phyloP scores from a whole-genome alignment of 2,888 invertebrate species.

The Tiliacea citrago region DNA sequence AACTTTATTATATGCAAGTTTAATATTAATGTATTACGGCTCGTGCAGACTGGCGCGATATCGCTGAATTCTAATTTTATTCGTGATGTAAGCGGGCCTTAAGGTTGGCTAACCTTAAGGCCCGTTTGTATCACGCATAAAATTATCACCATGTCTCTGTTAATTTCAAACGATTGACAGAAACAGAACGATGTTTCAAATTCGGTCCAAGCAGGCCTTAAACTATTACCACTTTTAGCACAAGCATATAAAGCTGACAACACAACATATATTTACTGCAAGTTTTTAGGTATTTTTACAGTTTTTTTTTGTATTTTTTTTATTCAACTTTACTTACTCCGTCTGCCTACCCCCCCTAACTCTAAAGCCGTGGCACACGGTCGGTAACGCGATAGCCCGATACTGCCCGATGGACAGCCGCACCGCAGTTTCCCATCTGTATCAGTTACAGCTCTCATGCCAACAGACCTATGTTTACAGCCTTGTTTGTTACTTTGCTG shows the following conservation, averaged over 20 bases:
- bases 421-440: conserved; percentile 69
- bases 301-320: neutral
- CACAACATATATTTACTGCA: neutral
- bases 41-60: no score
- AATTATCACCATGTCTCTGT: no score
- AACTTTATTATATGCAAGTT: no score
- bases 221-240: no score
- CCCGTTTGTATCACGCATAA: no score
- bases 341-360: conserved; percentile 9
- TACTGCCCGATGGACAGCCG: conserved; percentile 35
- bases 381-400: conserved; percentile 52
- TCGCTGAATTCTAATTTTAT: no score
- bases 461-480: conserved; percentile 37
- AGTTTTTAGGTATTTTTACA: neutral
- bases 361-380: conserved; percentile 17
- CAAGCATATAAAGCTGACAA: neutral
- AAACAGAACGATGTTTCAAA: no score
- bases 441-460: conserved; percentile 64
- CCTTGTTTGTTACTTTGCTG: conserved; percentile 40
- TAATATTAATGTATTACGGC: no score
- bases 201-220: neutral
- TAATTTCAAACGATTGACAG: neutral
- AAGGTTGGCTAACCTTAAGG: no score
- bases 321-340: neutral
- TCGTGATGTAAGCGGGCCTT: no score